Base-by-base conservation (phyloP, 2,797 vertebrate genomes). In the Coccyzus lansbergi region DNA sequence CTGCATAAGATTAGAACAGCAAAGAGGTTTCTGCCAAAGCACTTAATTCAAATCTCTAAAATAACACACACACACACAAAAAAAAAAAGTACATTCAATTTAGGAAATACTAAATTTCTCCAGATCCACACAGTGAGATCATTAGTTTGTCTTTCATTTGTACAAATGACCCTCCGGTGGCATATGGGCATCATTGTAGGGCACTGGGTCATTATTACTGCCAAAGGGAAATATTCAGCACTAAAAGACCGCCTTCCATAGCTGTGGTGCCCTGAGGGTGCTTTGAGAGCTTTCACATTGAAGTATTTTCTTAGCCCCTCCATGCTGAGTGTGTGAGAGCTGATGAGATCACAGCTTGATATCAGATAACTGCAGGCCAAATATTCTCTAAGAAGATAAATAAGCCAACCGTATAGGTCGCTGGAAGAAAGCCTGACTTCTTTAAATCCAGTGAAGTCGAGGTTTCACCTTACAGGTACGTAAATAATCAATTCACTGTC, bases 281-380 rank as follows among this genome's bases (percentile, higher is more conserved):
- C 70, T 86, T 64, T 40, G 67, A 90, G 86, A 96, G 91, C 81
- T 95, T 81, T 88, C 77, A 70, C 90, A 86, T 60, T 95, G 90
- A 94, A 94, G 94, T 95, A 87, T 93, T 94, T 96, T 90, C 92
- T 92, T 88, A 96, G 92, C 86, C 62, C 79, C 93, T 94, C 92
- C 88, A 92, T 94, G 95, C 93, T 97, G 95, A 91, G 86, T 67
- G 85, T 96, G 78, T 85, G 83, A 95, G 86, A 95, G 83, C 93
- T 95, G 93, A 95, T 96, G 94, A 95, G 92, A 93, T 92, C 95
- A 90, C 94, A 96, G 93, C 94, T 94, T 95, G 93, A 92, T 90
- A 87, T 79, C 89, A 87, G 92, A 88, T 95, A 93, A 95, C 93
- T 93, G 77, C 83, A 91, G 87, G 88, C 93, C 91, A 97, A 83